Evolutionary conservation across 2,888 invertebrate species (phyloP).

Genomic region (Drosophila paucipuncta): DNA sequence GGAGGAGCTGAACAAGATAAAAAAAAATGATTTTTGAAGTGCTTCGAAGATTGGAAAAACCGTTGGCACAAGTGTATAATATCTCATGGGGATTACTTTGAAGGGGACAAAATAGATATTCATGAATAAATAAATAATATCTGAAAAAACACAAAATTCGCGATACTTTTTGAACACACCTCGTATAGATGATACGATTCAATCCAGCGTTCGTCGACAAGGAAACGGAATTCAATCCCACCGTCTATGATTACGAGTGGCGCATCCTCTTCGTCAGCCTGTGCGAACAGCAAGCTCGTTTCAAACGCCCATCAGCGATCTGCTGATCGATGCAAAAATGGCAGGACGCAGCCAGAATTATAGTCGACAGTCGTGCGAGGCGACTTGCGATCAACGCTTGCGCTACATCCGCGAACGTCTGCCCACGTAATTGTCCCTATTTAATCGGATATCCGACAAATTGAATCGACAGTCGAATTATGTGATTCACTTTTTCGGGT

Average conservation of each 20-base stretch:
- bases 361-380: neutral
- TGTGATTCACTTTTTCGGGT: neutral
- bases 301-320: neutral
- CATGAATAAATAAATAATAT: too few species aligned
- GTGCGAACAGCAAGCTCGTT: neutral
- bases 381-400: slow-evolving; percentile 28
- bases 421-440: slow-evolving; percentile 21
- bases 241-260: slow-evolving; percentile 1
- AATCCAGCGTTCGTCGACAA: too few species aligned
- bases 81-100: too few species aligned
- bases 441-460: neutral
- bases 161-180: too few species aligned
- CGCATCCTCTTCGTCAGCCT: slow-evolving; percentile 24
- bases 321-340: slow-evolving; percentile 9
- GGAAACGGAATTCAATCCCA: too few species aligned
- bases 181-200: too few species aligned
- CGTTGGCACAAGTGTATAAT: too few species aligned
- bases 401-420: slow-evolving; percentile 48
- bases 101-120: too few species aligned
- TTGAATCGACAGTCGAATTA: neutral
- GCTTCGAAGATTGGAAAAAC: too few species aligned
- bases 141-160: too few species aligned
- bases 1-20: too few species aligned
- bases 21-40: too few species aligned
- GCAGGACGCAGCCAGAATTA: slow-evolving; percentile 39